A percentile compares a stretch with the other conserved stretches of the same genome.
Conservation (phyloP, 2,888 invertebrate genomes). For the Eupithecia inturbata region DNA sequence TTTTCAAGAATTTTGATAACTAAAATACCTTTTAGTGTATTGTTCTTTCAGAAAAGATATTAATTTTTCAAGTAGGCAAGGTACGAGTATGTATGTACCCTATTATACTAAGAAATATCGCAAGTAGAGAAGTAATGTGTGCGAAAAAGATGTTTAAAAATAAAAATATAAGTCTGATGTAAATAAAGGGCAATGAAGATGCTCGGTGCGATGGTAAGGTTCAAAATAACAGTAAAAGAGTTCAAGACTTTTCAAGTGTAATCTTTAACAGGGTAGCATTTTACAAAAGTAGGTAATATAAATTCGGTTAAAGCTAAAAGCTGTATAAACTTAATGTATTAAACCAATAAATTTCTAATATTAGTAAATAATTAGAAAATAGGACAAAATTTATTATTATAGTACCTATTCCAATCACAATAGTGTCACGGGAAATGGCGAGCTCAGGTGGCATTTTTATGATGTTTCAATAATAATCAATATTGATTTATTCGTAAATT, state of each 20-base stretch:
- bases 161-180: conserved; percentile 1
- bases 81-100: not conserved
- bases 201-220: conserved; percentile 8
- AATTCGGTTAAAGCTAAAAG: too few species aligned
- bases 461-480: not conserved
- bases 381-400: too few species aligned
- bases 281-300: too few species aligned
- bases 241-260: not conserved
- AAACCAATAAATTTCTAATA: not conserved
- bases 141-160: not conserved
- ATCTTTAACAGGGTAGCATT: not conserved
- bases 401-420: not conserved
- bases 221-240: conserved; percentile 11
- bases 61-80: not conserved
- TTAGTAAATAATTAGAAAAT: not conserved
- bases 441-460: not conserved
- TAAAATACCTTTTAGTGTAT: not conserved
- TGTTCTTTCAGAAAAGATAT: not conserved
- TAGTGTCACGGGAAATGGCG: not conserved
- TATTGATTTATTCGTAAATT: not conserved
- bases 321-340: not conserved
- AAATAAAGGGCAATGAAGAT: conserved; percentile 24
- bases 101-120: not conserved
- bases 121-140: not conserved
- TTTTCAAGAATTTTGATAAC: not conserved